A percentile compares a stretch with the other conserved stretches of the same genome.
Evolutionary conservation across 1,140 invertebrate genomes (phyloP).

Genomic region (Drosophila orosa): DNA sequence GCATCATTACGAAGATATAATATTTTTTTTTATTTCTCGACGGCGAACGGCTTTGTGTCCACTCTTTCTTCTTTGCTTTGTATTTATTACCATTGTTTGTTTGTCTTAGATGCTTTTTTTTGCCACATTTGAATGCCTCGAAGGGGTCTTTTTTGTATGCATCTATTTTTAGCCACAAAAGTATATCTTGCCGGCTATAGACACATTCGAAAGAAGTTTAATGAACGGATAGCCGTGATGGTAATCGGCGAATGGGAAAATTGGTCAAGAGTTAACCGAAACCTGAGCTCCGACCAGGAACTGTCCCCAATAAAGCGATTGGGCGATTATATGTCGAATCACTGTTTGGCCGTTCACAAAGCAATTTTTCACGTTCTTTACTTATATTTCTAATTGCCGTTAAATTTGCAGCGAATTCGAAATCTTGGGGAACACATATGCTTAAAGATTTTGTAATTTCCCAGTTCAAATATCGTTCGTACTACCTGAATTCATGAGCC

Average conservation of each 20-base stretch:
- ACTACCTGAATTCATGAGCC: conserved; percentile 12
- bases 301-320: conserved; percentile 42
- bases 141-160: conserved; percentile 32
- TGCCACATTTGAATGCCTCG: conserved; percentile 42
- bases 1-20: conserved; percentile 39
- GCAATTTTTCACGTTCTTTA: conserved; percentile 35
- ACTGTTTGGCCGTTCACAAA: conserved; percentile 27
- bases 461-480: conserved; percentile 8
- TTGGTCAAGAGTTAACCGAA: conserved; percentile 49
- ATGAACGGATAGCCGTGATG: conserved; percentile 47
- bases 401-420: conserved; percentile 63
- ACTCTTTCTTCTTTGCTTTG: conserved; percentile 40
- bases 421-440: conserved; percentile 9
- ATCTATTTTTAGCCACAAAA: conserved; percentile 38
- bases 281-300: conserved; percentile 22
- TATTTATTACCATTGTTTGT: conserved; percentile 50
- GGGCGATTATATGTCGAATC: conserved; percentile 49
- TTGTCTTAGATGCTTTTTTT: conserved; percentile 48
- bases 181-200: conserved; percentile 29
- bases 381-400: conserved; percentile 69
- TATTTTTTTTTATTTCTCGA: conserved; percentile 18
- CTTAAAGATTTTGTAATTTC: conserved; percentile 20
- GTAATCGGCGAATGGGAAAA: conserved; percentile 37
- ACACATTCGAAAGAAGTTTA: conserved; percentile 49
- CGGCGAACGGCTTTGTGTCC: conserved; percentile 31